A percentile compares a stretch with the other conserved stretches of the same genome.
phyloP scores from a whole-genome alignment of 2,113 vertebrate genomes.

The Cathartes aura region DNA sequence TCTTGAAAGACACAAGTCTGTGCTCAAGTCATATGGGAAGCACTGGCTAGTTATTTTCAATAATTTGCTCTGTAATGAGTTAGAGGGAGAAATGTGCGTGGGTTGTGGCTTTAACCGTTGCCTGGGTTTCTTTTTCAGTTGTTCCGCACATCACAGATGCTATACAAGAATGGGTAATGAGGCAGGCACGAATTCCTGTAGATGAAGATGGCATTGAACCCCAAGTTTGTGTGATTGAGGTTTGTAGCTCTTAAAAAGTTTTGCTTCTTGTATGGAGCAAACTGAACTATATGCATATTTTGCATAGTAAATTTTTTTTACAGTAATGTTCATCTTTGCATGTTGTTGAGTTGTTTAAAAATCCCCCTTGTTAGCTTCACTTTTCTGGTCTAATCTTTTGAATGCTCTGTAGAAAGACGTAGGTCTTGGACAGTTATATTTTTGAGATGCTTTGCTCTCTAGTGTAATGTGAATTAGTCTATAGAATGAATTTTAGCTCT shows the following conservation, averaged over 20 bases:
- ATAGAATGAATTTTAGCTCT: neutral
- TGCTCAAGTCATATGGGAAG: neutral
- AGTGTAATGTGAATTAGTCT: neutral
- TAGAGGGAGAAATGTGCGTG: neutral
- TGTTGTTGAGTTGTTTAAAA: neutral
- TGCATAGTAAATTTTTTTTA: neutral
- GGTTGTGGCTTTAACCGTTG: neutral
- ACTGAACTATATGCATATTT: fast-evolving
- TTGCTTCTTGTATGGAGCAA: neutral
- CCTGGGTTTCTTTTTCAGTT: constrained; percentile 75
- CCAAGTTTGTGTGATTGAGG: constrained; percentile 98
- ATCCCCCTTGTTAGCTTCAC: neutral
- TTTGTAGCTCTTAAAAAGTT: constrained; percentile 38
- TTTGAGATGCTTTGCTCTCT: neutral
- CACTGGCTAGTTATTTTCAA: neutral
- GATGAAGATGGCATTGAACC: constrained; percentile 91
- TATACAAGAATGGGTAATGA: constrained; percentile 97
- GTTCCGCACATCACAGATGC: constrained; percentile 98
- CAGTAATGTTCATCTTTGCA: neutral
- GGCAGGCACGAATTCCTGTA: constrained; percentile 90
- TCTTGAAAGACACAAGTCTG: neutral
- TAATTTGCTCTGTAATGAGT: neutral
- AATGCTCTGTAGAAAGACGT: neutral
- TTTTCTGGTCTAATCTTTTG: neutral
- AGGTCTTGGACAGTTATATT: neutral